Conservation (phyloP, 2,888 invertebrate genomes). For the Dryadula phaetusa region DNA sequence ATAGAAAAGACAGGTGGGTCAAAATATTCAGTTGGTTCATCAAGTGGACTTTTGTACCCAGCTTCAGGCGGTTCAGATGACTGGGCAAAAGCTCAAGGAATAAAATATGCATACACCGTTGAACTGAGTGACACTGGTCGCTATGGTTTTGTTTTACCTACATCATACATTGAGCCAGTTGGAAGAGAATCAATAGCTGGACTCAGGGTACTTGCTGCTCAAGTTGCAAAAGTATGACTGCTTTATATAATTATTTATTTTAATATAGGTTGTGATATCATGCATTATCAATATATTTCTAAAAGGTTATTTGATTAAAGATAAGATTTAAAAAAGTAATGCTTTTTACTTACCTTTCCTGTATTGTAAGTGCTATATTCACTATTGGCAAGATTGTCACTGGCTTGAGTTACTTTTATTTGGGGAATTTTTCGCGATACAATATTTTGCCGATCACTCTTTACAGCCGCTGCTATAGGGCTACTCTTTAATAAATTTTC, state of each 20-base stretch:
- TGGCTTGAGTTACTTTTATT: conserved; percentile 72
- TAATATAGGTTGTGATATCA: conserved; percentile 46
- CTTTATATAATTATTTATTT: conserved; percentile 43
- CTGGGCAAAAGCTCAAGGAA: conserved; percentile 94
- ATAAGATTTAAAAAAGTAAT: background rate
- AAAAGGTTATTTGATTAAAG: conserved; percentile 35
- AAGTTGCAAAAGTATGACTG: conserved; percentile 51
- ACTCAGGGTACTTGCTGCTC: conserved; percentile 83
- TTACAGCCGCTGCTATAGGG: conserved; percentile 54
- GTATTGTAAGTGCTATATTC: conserved; percentile 50
- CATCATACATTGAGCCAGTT: conserved; percentile 89
- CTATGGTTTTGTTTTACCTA: conserved; percentile 94
- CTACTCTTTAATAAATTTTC: conserved; percentile 68
- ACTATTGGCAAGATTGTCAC: conserved; percentile 51
- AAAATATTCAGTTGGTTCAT: conserved; percentile 89
- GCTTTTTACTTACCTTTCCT: conserved; percentile 58
- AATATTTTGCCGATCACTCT: conserved; percentile 48
- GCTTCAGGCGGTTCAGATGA: conserved; percentile 94
- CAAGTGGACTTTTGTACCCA: conserved; percentile 91
- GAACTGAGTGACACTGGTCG: conserved; percentile 94
- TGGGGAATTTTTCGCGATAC: conserved; percentile 60
- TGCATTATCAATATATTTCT: conserved; percentile 34
- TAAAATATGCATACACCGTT: conserved; percentile 95
- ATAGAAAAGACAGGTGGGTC: conserved; percentile 85
- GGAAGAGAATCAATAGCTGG: conserved; percentile 91